Base-by-base conservation (phyloP, 2,797 vertebrate genomes). In the Anabacerthia variegaticeps region DNA sequence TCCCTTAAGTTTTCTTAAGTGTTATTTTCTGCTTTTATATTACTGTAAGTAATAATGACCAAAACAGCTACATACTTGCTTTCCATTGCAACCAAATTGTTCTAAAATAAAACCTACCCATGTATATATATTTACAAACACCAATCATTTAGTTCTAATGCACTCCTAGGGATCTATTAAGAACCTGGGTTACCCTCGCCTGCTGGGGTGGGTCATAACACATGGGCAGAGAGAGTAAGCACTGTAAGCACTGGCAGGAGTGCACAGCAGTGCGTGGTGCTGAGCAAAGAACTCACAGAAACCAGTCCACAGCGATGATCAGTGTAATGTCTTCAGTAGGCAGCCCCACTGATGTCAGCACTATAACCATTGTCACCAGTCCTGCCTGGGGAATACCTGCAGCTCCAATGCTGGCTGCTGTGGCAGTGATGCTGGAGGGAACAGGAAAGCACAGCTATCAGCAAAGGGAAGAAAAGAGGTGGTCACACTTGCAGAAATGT, bases 241-340 rank as follows among this genome's bases (percentile, higher is more conserved):
- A 20, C 62, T 15, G 56, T 14, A 36, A 51, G 43, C 54, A 19
- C 24, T 71, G 43, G 15, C 69, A 73, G 51, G 28, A 92, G 43
- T 37, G 36, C 49, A 51, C 32, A 86, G 56, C 48, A 58, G 43
- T 10, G 51, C 34, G 8, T n/a, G 58, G 44, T 71, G 49, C 43
- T 72, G n/a, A 66, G 37, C 41, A 76, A 55, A 58, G 52, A 95
- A 99, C 99, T 99, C 98, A 99, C 99, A 99, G 98, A 97, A 99
- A 99, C 99, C 99, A 99, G 98, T 99, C 99, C 97, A 99, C 99
- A 7, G 99, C 99, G 49, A 99, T 99, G 98, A 99, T 99, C 96
- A 99, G 98, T 1, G 99, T 99, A 96, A 99, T 99, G 97, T 99
- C 99, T 96, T 99, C 99, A 3, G 99, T 99, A 85, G 99, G 99